Evolutionary conservation across 2,888 invertebrate genomes (phyloP).

Genomic region (Lissonota sp.): DNA sequence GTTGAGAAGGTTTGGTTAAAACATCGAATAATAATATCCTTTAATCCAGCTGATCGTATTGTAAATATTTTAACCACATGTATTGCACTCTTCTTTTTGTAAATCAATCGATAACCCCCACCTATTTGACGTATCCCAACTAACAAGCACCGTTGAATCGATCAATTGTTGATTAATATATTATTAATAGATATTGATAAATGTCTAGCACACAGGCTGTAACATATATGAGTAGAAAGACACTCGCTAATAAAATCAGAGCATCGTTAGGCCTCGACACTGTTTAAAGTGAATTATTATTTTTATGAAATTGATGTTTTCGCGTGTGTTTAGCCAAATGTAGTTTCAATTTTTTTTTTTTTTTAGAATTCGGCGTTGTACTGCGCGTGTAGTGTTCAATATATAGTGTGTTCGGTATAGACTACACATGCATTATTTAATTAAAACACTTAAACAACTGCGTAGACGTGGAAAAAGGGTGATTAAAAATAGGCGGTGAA

Average conservation of each 20-base stretch:
- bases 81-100: no score
- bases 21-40: no score
- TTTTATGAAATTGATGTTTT: constrained; percentile 11
- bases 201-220: constrained; percentile 49
- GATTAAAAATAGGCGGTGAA: not conserved
- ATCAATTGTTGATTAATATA: constrained; percentile 20
- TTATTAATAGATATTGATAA: constrained; percentile 19
- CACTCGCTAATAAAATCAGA: constrained; percentile 32
- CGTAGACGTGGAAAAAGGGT: constrained; percentile 26
- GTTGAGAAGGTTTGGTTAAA: no score
- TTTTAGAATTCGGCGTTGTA: constrained; percentile 44
- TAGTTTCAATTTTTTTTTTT: constrained; percentile 42
- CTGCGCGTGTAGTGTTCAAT: constrained; percentile 39
- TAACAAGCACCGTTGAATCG: constrained; percentile 36
- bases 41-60: no score
- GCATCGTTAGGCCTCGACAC: constrained; percentile 8
- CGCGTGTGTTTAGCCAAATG: constrained; percentile 51
- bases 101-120: no score
- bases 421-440: constrained; percentile 34
- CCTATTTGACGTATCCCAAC: constrained; percentile 1
- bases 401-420: constrained; percentile 39
- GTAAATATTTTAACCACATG: no score
- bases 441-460: constrained; percentile 15
- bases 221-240: constrained; percentile 41
- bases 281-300: constrained; percentile 8